Conservation (phyloP, 2,797 vertebrate genomes). For the Dicrostonyx torquatus region DNA sequence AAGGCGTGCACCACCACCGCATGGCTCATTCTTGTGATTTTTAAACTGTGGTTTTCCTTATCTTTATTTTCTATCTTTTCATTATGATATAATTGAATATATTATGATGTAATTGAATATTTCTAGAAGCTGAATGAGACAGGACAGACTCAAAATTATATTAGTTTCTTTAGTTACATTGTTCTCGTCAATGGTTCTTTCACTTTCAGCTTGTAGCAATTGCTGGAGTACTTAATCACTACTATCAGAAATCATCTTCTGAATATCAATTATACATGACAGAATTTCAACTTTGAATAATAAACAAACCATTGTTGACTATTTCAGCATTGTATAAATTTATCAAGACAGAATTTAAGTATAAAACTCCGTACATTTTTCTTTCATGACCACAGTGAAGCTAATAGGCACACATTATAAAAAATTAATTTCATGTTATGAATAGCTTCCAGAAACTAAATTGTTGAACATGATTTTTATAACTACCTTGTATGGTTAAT, state of each 20-base stretch:
- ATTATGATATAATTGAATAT: conserved; percentile 4
- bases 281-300: conserved; percentile 40
- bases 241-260: conserved; percentile 44
- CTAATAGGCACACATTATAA: conserved; percentile 18
- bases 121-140: background rate
- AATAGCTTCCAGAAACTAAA: conserved; percentile 52
- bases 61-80: conserved; percentile 46
- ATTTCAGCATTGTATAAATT: conserved; percentile 41
- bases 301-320: background rate
- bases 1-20: accelerated
- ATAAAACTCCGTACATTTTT: conserved; percentile 24
- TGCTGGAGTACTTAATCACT: conserved; percentile 2
- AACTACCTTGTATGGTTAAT: background rate
- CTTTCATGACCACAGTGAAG: background rate
- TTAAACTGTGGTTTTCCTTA: conserved; percentile 24
- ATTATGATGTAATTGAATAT: conserved; percentile 37
- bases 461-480: background rate
- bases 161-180: conserved; percentile 48
- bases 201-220: conserved; percentile 12
- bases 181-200: conserved; percentile 24
- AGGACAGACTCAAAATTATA: background rate
- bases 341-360: conserved; percentile 28
- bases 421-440: conserved; percentile 7
- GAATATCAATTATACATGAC: background rate
- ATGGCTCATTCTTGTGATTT: background rate